phyloP scores from a whole-genome alignment of 2,888 invertebrate genomes.

The Tiliacea citrago region DNA sequence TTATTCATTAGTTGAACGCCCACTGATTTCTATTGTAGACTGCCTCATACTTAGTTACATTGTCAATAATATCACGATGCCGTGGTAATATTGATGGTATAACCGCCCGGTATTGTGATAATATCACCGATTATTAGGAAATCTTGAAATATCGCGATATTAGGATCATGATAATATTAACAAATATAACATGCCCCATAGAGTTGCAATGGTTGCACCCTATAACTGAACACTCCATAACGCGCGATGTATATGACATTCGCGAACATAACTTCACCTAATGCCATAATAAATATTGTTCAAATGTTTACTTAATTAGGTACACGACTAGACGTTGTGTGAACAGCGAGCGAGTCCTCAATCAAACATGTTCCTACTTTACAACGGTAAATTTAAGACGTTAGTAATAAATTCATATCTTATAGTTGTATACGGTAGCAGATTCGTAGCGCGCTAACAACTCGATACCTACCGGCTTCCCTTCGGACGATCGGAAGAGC shows the following conservation, averaged over 20 bases:
- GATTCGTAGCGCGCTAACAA: too few relatives aligned
- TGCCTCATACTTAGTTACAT: too few relatives aligned
- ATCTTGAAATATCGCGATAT: too few relatives aligned
- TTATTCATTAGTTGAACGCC: not conserved
- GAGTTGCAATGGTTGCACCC: not conserved
- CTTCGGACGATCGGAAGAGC: too few relatives aligned
- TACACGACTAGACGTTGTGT: conserved; percentile 17
- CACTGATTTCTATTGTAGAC: not conserved
- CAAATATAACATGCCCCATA: too few relatives aligned
- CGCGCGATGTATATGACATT: conserved; percentile 21
- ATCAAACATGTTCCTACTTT: conserved; percentile 31
- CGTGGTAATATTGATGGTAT: too few relatives aligned
- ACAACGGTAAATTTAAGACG: conserved; percentile 1
- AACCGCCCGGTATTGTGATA: too few relatives aligned
- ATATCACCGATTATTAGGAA: too few relatives aligned
- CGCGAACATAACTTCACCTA: conserved; percentile 41
- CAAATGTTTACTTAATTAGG: conserved; percentile 43
- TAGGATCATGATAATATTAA: too few relatives aligned
- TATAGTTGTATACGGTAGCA: not conserved
- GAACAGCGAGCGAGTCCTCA: conserved; percentile 15
- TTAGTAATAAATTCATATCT: conserved; percentile 9
- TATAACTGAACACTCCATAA: conserved; percentile 33
- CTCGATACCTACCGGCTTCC: too few relatives aligned
- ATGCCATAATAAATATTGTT: conserved; percentile 38
- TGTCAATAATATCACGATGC: too few relatives aligned